Conservation (phyloP, 2,888 invertebrate species). For the Protula sp. region DNA sequence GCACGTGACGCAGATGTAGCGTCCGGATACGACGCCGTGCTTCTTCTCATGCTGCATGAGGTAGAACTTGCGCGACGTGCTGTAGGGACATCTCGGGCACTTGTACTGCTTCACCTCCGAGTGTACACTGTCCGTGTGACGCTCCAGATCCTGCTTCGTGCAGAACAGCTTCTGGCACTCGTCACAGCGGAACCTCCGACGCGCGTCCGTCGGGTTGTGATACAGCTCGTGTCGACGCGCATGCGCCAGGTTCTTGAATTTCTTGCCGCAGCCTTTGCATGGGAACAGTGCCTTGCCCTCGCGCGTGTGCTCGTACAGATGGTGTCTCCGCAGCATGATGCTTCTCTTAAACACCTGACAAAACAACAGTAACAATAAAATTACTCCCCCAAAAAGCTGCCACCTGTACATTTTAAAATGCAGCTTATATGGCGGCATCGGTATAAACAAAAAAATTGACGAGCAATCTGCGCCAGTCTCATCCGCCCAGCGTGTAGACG, state of each 20-base stretch:
- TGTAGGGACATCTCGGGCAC: neutral
- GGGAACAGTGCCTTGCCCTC: neutral
- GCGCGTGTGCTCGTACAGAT: neutral
- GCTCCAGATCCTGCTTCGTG: neutral
- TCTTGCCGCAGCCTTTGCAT: neutral
- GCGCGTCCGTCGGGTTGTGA: neutral
- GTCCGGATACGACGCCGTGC: neutral
- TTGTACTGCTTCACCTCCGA: neutral
- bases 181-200: neutral
- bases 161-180: neutral
- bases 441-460: too few relatives aligned
- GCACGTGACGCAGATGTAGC: neutral
- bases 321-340: neutral
- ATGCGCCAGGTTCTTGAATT: neutral
- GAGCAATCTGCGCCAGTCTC: too few relatives aligned
- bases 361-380: too few relatives aligned
- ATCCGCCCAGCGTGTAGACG: too few relatives aligned
- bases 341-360: too few relatives aligned
- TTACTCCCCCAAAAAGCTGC: too few relatives aligned
- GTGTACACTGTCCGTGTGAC: neutral
- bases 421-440: too few relatives aligned
- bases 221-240: neutral
- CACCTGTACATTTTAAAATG: too few relatives aligned
- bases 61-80: neutral
- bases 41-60: neutral